Evolutionary conservation across 2,888 invertebrate species (phyloP).

Genomic region (Lymantria monacha): DNA sequence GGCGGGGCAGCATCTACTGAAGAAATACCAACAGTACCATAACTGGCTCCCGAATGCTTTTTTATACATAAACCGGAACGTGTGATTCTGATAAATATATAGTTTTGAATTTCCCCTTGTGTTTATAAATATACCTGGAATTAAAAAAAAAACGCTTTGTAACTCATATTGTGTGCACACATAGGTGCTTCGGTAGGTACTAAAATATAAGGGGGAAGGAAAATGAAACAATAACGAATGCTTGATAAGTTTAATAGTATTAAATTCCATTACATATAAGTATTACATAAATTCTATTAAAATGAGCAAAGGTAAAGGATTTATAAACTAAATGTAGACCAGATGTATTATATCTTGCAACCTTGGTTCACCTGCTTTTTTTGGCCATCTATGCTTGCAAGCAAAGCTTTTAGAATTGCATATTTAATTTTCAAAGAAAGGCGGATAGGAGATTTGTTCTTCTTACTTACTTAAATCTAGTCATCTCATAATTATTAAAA

Average conservation of each 20-base stretch:
- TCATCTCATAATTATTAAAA: too few species aligned
- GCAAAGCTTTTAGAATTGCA: too few species aligned
- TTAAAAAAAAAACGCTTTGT: slow-evolving; percentile 22
- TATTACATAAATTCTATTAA: too few species aligned
- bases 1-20: slow-evolving; percentile 75
- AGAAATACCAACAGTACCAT: slow-evolving; percentile 80
- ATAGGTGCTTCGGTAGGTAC: background rate
- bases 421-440: too few species aligned
- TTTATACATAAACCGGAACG: slow-evolving; percentile 78
- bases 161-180: slow-evolving; percentile 18
- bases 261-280: background rate
- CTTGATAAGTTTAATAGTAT: slow-evolving; percentile 16
- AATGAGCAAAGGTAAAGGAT: too few species aligned
- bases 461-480: too few species aligned
- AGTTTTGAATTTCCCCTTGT: slow-evolving; percentile 76
- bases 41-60: slow-evolving; percentile 78
- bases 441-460: too few species aligned
- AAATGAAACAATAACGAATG: slow-evolving; percentile 41
- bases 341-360: too few species aligned
- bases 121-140: slow-evolving; percentile 78
- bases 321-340: too few species aligned
- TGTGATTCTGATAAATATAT: slow-evolving; percentile 77
- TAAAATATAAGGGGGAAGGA: slow-evolving; percentile 31
- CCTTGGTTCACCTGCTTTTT: too few species aligned
- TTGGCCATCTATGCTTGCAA: too few species aligned